Evolutionary conservation across 2,888 invertebrate species (phyloP).

Genomic region (Globia sparganii): DNA sequence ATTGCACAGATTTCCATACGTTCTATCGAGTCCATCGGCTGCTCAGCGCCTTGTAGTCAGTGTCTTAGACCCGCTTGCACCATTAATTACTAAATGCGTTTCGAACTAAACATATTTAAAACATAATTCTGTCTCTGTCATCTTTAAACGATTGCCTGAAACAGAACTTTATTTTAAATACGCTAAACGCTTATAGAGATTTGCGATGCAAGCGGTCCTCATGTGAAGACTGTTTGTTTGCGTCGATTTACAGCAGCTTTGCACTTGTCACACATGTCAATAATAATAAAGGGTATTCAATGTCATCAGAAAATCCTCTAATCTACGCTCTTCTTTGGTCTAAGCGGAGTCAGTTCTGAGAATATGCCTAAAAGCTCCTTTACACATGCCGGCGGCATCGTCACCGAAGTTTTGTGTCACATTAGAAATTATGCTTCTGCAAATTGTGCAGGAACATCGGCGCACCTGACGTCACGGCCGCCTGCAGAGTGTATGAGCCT

Average conservation of each 20-base stretch:
- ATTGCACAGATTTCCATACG: neutral
- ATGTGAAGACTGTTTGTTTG: neutral
- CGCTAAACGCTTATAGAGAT: neutral
- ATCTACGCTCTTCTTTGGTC: slow-evolving; percentile 14
- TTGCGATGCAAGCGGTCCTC: too few species aligned
- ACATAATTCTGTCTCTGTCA: neutral
- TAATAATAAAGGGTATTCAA: neutral
- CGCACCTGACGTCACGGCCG: neutral
- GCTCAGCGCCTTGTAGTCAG: neutral
- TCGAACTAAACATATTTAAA: neutral
- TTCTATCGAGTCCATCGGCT: neutral
- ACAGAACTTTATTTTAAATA: neutral
- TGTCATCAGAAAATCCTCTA: neutral
- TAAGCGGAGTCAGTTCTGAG: neutral
- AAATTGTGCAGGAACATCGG: too few species aligned
- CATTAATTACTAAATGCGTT: neutral
- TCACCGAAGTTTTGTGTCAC: neutral
- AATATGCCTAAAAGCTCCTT: neutral
- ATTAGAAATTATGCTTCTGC: neutral
- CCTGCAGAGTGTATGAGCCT: neutral
- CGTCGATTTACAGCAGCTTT: neutral
- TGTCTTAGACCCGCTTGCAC: too few species aligned
- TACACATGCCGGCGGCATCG: neutral
- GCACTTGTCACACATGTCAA: neutral
- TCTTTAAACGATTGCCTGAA: neutral